Conservation (phyloP, 2,888 invertebrate species). For the Diplolepis rosae region DNA sequence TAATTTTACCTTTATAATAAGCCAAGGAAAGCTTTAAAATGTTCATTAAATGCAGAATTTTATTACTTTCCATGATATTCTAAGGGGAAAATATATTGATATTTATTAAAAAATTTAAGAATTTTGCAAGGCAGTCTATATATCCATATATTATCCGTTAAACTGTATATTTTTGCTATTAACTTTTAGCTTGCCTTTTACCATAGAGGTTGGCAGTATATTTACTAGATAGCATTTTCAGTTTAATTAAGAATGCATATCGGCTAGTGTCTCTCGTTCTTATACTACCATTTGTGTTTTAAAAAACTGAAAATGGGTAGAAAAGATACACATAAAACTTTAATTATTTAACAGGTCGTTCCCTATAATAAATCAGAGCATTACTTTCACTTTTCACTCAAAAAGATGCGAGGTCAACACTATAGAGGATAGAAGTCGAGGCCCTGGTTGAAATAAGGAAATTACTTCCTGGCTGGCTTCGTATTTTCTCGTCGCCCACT, state of each 20-base stretch:
- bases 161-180: slow-evolving; percentile 10
- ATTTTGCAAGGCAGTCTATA: too few relatives aligned
- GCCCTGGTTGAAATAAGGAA: neutral
- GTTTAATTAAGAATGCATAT: neutral
- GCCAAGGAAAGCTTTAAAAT: too few relatives aligned
- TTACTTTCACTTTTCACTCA: neutral
- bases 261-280: neutral
- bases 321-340: neutral
- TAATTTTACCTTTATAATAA: too few relatives aligned
- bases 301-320: neutral
- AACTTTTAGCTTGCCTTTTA: neutral
- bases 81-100: too few relatives aligned
- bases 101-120: too few relatives aligned
- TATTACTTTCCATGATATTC: too few relatives aligned
- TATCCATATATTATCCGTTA: neutral
- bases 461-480: neutral
- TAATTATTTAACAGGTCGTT: neutral
- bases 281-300: neutral
- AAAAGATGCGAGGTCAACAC: neutral
- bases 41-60: too few relatives aligned
- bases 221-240: slow-evolving; percentile 5
- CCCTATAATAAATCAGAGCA: neutral
- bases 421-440: neutral
- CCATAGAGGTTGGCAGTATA: neutral
- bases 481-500: slow-evolving; percentile 3